A percentile compares a stretch with the other conserved stretches of the same genome.
Evolutionary conservation across 2,797 vertebrate genomes (phyloP).

Genomic region (Eulemur rubriventer): DNA sequence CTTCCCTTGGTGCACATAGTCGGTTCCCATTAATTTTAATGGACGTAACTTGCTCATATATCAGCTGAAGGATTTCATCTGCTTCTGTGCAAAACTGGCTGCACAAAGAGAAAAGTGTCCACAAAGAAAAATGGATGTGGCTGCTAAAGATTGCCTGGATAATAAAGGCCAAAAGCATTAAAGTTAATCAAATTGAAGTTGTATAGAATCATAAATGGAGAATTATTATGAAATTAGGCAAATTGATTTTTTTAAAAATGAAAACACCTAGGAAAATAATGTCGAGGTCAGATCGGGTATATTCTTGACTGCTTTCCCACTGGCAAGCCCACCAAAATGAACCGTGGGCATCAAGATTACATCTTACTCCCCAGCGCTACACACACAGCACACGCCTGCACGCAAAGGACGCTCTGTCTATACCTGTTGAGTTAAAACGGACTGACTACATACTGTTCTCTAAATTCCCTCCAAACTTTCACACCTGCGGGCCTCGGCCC

Average conservation of each 20-base stretch:
- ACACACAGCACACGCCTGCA: background rate
- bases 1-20: constrained; percentile 68
- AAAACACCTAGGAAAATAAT: constrained; percentile 15
- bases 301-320: background rate
- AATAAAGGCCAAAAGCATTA: constrained; percentile 11
- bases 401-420: background rate
- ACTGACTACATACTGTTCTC: background rate
- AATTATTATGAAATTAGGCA: constrained; percentile 23
- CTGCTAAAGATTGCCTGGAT: background rate
- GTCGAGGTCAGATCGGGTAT: background rate
- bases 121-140: constrained; percentile 56
- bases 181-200: constrained; percentile 25
- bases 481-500: background rate
- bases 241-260: background rate
- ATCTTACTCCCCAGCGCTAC: background rate
- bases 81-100: constrained; percentile 64
- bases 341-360: background rate
- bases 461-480: background rate
- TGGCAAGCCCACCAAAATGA: background rate
- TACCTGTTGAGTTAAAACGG: background rate
- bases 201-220: background rate
- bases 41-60: constrained; percentile 73
- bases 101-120: constrained; percentile 26
- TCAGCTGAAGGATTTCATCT: constrained; percentile 71
- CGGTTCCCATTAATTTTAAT: constrained; percentile 84